Evolutionary conservation across 1,140 invertebrate species (phyloP), one percentile per base, ranked within the genome.

Genomic region (Heliconius hermathena): DNA sequence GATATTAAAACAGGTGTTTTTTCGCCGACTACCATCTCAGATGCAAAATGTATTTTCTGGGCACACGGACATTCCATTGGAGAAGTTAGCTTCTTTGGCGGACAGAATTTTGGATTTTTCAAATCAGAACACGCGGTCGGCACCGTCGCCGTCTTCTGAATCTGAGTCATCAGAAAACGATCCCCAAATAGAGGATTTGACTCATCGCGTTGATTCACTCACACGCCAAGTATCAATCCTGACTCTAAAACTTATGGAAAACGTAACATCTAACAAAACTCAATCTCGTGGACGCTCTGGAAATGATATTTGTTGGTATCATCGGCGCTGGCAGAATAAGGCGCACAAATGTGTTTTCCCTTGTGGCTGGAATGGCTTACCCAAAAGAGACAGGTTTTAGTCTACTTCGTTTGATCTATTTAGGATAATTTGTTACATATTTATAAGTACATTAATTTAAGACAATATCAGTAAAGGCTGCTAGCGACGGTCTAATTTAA

Each of bases 251-350:
- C n/a, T 60, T 3, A 22, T 60, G 20, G 54, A 60, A 26, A 11
- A 60, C 8, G 8, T 60, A 60, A 60, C 49, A 5, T 52, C 49
- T 57, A 57, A n/a, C 9, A 60, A 60, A 26, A 8, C 8, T 60
- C 54, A 60, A 60, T 11, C 54, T 60, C 20, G n/a, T n/a, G n/a
- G 54, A 3, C n/a, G 54, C 54, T 3, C 54, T 22, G n/a, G n/a
- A 22, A n/a, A 60, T n/a, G 54, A 60, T 57, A 57, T 57, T 57
- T 57, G 54, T 22, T 57, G 54, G 54, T 57, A 57, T 57, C 54
- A 57, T 57, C 54, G 54, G 0, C 54, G 54, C n/a, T 57, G 54
- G 54, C 54, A 22, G 8, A 57, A 57, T 57, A 57, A 57, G 54
- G 54, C 54, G 8, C 54, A 57, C 54, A 57, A 57, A 22, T 57